Base-by-base conservation (phyloP, 1,140 invertebrate genomes). In the Megalonaias nervosa region DNA sequence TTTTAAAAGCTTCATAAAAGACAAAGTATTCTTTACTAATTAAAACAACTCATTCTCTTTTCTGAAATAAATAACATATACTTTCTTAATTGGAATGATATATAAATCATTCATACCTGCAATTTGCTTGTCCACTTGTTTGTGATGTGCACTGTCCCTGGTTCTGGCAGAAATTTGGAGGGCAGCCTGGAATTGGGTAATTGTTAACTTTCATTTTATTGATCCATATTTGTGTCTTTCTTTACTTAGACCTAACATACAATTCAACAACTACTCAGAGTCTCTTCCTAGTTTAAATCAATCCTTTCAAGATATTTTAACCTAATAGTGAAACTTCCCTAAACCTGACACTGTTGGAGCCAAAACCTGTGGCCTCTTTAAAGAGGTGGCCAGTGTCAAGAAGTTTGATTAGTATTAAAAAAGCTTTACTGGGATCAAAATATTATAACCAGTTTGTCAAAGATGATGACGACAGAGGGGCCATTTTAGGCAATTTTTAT, bases 111-210 rank as follows among this genome's bases (percentile, higher is more conserved):
- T 31, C 14, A 26, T 64, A 81, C 76, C 71, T 81, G 80, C 80
- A 81, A 17, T 57, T 62, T 38, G 67, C 58, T 57, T 59, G 57
- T 13, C 75, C 65, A n/a, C 31, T 75, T 66, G 21, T 23, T 13
- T 21, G 9, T 55, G 71, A 66, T 15, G 67, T 69, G 72, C 81
- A 82, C 1, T 57, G 21, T 31, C 77, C 78, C 57, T 62, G 57
- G 61, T 80, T 80, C 48, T 67, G 68, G 66, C 81, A 82, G 64
- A 80, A 82, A 66, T 75, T 79, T n/a, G 61, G 31, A 17, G 81
- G 81, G 67, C 81, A 82, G 55, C 16, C 74, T 76, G 55, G 17
- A 77, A 70, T 38, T 21, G 60, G 69, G 57, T 64, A 23, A 17
- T 55, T 26, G n/a, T 57, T 38, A 21, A 38, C 17, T 17, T 65